These are phyloP conservation scores for Drosophila neocordata DNA, from an alignment of 1,140 invertebrate species.

Conservation along the genomic window DNA sequence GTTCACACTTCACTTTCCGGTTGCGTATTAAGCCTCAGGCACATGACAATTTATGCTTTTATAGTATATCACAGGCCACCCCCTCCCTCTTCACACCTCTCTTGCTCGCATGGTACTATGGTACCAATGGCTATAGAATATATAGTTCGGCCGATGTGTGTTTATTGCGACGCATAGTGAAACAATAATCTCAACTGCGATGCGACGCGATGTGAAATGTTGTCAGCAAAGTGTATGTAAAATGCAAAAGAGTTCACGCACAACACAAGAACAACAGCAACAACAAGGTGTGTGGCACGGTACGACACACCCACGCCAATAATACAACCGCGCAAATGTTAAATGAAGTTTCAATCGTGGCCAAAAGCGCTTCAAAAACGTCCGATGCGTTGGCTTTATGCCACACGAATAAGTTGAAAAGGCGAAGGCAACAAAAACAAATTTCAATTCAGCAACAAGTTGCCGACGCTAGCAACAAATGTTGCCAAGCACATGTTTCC, in stretches of 20 bases:
- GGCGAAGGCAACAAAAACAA: conserved; percentile 48
- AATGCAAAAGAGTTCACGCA: conserved; percentile 20
- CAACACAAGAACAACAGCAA: background rate
- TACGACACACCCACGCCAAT: background rate
- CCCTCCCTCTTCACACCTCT: conserved; percentile 3
- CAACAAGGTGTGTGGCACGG: background rate
- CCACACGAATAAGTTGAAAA: conserved; percentile 47
- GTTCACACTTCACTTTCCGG: conserved; percentile 67
- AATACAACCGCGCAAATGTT: background rate
- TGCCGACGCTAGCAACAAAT: conserved; percentile 18
- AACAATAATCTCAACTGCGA: conserved; percentile 51
- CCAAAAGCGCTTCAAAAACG: conserved; percentile 33
- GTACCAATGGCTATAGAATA: conserved; percentile 18
- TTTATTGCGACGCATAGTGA: conserved; percentile 74
- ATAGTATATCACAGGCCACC: conserved; percentile 42
- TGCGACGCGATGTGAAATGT: background rate
- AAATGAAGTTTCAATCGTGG: conserved; percentile 17
- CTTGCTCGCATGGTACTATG: conserved; percentile 7
- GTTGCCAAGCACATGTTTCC: conserved; percentile 7
- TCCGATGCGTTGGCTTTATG: conserved; percentile 48
- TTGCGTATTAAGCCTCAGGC: conserved; percentile 65
- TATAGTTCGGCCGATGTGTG: conserved; percentile 50
- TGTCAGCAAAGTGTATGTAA: conserved; percentile 9
- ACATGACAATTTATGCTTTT: conserved; percentile 70
- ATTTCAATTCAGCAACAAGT: conserved; percentile 15